Conservation (phyloP, 2,113 vertebrate species). For the Morone saxatilis region DNA sequence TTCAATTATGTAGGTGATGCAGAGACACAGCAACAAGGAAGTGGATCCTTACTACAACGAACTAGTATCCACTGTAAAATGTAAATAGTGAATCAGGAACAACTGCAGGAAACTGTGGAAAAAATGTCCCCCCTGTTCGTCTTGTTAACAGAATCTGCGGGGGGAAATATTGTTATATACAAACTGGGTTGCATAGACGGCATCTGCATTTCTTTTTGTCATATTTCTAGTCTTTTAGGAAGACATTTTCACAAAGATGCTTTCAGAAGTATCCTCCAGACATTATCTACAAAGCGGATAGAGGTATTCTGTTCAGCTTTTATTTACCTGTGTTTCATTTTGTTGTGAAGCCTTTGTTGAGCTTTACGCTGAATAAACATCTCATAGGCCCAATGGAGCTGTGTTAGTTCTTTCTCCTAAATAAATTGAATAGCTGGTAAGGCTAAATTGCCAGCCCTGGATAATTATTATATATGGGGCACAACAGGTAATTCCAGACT, state of each 20-base stretch:
- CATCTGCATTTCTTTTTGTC: constrained; percentile 51
- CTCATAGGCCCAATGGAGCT: constrained; percentile 49
- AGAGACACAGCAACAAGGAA: constrained; percentile 25
- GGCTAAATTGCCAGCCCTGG: constrained; percentile 59
- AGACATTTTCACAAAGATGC: constrained; percentile 46
- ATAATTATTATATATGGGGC: constrained; percentile 55
- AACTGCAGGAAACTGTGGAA: constrained; percentile 34
- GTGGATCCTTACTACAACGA: constrained; percentile 21
- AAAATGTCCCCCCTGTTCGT: constrained; percentile 37
- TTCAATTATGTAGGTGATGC: constrained; percentile 48
- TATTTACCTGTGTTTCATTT: constrained; percentile 59
- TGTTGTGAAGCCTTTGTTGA: constrained; percentile 58
- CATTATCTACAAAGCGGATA: constrained; percentile 58
- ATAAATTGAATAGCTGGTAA: constrained; percentile 45
- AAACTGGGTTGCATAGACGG: constrained; percentile 44
- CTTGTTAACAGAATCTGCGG: constrained; percentile 37
- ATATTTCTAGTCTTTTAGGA: constrained; percentile 47
- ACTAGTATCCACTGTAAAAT: constrained; percentile 26
- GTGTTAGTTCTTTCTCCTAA: constrained; percentile 38
- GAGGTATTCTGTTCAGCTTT: constrained; percentile 49
- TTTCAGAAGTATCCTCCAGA: constrained; percentile 60
- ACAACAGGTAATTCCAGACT: constrained; percentile 40
- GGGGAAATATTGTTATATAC: constrained; percentile 14
- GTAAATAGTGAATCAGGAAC: constrained; percentile 29
- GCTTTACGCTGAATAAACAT: constrained; percentile 63